Evolutionary conservation across 2,113 vertebrate genomes (phyloP), one percentile per base, ranked within the genome.

Genomic region (Nycticryphes semicollaris): DNA sequence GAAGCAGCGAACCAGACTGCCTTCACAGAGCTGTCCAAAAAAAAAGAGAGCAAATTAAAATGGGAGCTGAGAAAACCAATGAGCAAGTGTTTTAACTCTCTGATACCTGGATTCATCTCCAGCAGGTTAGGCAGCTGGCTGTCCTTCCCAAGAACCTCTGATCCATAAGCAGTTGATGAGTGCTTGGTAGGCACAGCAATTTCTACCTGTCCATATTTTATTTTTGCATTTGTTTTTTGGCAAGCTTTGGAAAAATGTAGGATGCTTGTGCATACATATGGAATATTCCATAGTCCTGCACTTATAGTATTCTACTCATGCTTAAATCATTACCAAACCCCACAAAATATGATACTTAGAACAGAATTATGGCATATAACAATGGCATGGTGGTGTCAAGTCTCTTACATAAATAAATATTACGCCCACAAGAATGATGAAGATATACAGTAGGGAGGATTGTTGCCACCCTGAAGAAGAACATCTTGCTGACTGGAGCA

Each of bases 11-110:
- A 98, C 98, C 98, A 98, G 98, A 97, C 98, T 98, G 98, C 98
- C 98, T 98, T 98, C 98, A 98, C 98, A 97, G 98, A 98, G 98
- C 98, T 98, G 98, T 98, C 98, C 98, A 98, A 98, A 98, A 98
- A 97, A 97, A 98, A 97, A 96, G 95, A 96, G 91, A 98, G 97
- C 98, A 98, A 98, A 98, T 98, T 98, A 98, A 98, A 98, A 98
- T 80, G 98, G 98, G 96, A 98, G 97, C 97, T 95, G 97, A 97
- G 98, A 97, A 98, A 98, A 97, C 97, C 98, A 98, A 97, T 97
- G 97, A 98, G 96, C 95, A 97, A 97, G 94, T 88, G 93, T 96
- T 98, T 98, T 98, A 98, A 98, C 98, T 98, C 98, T 98, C 95
- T 97, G 97, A 93, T 98, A 98, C 93, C 98, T 98, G 97, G 96